Evolutionary conservation across 2,888 invertebrate genomes (phyloP).

Genomic region (Allacma fusca): DNA sequence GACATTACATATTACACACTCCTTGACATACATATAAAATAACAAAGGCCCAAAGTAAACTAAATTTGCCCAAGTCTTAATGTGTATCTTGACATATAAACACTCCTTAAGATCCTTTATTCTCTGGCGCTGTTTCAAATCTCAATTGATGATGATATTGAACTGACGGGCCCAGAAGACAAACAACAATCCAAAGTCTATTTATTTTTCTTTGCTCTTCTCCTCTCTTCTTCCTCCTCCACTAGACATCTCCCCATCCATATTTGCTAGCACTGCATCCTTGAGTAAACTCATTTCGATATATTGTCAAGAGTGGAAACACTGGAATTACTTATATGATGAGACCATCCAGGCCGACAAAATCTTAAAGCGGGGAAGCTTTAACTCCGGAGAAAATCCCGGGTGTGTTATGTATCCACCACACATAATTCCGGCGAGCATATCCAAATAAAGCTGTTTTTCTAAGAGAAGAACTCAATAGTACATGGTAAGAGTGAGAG

Average conservation of each 20-base stretch:
- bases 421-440: background rate
- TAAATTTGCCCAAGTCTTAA: background rate
- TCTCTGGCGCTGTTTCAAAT: constrained; percentile 38
- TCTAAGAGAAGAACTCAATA: background rate
- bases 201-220: constrained; percentile 29
- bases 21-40: background rate
- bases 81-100: constrained; percentile 6
- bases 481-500: background rate
- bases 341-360: background rate
- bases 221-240: background rate
- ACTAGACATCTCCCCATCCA: constrained; percentile 7
- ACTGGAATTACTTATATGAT: constrained; percentile 13
- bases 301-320: constrained; percentile 5
- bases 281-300: constrained; percentile 29
- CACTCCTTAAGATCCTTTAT: constrained; percentile 3
- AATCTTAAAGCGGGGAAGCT: background rate
- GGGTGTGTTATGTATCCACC: too few species aligned
- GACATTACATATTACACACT: background rate
- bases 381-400: background rate
- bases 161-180: constrained; percentile 19
- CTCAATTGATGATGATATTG: constrained; percentile 42
- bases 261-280: constrained; percentile 23
- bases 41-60: background rate
- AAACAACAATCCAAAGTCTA: constrained; percentile 23
- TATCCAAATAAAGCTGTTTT: background rate